A percentile compares a stretch with the other conserved stretches of the same genome.
These are phyloP conservation scores for Galaxea fascicularis DNA, from an alignment of 92 coral and sea anemone genomes.

Conservation along the genomic window DNA sequence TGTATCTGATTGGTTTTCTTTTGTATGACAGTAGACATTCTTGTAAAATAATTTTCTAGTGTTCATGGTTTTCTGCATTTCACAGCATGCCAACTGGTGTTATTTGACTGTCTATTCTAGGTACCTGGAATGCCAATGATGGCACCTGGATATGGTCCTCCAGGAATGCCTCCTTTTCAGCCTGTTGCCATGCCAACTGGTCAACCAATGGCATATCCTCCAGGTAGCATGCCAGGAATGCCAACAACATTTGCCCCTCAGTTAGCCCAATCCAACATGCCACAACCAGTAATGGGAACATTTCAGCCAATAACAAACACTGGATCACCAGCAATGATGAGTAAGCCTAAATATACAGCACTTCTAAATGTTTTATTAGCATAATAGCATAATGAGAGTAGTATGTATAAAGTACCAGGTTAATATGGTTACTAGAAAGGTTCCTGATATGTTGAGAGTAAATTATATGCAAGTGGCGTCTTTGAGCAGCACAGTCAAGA, in stretches of 20 bases:
- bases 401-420: no score
- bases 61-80: no score
- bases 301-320: slow-evolving; percentile 59
- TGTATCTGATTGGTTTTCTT: no score
- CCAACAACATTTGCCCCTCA: slow-evolving; percentile 66
- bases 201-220: slow-evolving; percentile 73
- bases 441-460: no score
- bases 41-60: no score
- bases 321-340: slow-evolving; percentile 65
- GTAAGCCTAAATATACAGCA: slow-evolving; percentile 35
- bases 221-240: slow-evolving; percentile 76
- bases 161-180: slow-evolving; percentile 79
- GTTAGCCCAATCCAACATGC: slow-evolving; percentile 52
- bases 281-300: slow-evolving; percentile 63
- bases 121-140: slow-evolving; percentile 80
- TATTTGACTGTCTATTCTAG: slow-evolving; percentile 9
- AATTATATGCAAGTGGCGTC: no score
- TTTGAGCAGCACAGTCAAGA: no score
- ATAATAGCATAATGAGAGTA: no score
- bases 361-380: background rate
- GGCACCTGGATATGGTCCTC: slow-evolving; percentile 70
- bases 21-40: background rate
- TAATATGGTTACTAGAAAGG: no score
- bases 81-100: background rate
- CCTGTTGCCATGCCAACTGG: slow-evolving; percentile 69